These are phyloP conservation scores for Fragum whitleyi DNA, from an alignment of 2,888 invertebrate species.

Conservation along the genomic window DNA sequence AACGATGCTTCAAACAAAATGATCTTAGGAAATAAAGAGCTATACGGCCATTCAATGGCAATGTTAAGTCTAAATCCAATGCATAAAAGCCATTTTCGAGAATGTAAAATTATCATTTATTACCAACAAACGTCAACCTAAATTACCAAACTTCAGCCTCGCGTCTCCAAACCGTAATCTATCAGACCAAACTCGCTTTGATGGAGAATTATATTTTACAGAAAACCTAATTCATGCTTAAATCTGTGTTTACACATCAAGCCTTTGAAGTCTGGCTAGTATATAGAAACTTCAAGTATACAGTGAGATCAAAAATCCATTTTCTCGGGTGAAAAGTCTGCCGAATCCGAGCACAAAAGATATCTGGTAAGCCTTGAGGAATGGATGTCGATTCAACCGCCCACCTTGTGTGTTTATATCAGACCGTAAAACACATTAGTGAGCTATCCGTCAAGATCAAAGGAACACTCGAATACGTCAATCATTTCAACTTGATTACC, in stretches of 20 bases:
- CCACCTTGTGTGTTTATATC: constrained; percentile 61
- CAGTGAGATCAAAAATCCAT: constrained; percentile 68
- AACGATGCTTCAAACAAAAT: constrained; percentile 4
- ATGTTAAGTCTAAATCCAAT: constrained; percentile 9
- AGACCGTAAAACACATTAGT: constrained; percentile 63
- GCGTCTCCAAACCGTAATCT: constrained; percentile 61
- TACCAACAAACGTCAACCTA: constrained; percentile 33
- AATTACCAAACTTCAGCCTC: constrained; percentile 52
- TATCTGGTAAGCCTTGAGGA: constrained; percentile 44
- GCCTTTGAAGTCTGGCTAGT: constrained; percentile 57
- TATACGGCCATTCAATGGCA: background rate
- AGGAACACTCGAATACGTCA: constrained; percentile 73
- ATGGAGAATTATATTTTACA: constrained; percentile 63
- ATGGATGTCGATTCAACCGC: constrained; percentile 36
- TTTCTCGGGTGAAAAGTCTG: constrained; percentile 60
- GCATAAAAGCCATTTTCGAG: constrained; percentile 19
- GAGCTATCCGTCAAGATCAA: constrained; percentile 69
- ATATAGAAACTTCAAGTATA: constrained; percentile 58
- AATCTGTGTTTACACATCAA: constrained; percentile 60
- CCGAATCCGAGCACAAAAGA: constrained; percentile 63
- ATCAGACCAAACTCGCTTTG: constrained; percentile 60
- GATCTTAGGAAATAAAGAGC: background rate
- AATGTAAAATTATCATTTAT: constrained; percentile 32
- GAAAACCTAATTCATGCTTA: constrained; percentile 61
- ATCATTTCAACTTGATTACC: constrained; percentile 55